A percentile compares a stretch with the other conserved stretches of the same genome.
Conservation (phyloP, 2,888 invertebrate genomes). For the Epinotia ramella region DNA sequence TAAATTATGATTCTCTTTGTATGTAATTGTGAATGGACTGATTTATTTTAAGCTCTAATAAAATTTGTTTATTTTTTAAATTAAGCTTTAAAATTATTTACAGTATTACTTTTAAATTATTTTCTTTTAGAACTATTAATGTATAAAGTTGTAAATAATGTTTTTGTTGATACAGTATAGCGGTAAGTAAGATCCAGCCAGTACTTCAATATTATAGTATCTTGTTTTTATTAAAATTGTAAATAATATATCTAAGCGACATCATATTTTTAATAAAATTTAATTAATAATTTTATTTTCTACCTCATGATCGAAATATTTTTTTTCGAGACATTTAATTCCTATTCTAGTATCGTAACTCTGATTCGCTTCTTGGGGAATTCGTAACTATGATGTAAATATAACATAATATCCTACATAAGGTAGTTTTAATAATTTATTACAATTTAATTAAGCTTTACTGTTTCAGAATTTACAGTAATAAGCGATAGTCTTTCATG, state of each 20-base stretch:
- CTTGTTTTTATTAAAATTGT: slow-evolving; percentile 52
- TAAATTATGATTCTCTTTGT: slow-evolving; percentile 36
- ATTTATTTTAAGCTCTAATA: slow-evolving; percentile 61
- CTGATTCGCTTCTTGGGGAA: slow-evolving; percentile 21
- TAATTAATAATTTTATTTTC: slow-evolving; percentile 70
- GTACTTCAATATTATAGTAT: slow-evolving; percentile 45
- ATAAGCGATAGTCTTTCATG: slow-evolving; percentile 11
- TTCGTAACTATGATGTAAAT: slow-evolving; percentile 52
- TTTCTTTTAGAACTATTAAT: slow-evolving; percentile 67
- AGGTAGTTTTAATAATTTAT: slow-evolving; percentile 71
- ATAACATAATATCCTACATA: slow-evolving; percentile 46
- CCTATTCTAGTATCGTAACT: slow-evolving; percentile 48
- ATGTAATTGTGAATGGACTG: slow-evolving; percentile 61
- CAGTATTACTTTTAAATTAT: slow-evolving; percentile 83
- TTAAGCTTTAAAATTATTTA: slow-evolving; percentile 82
- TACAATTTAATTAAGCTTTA: slow-evolving; percentile 79
- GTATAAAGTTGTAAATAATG: slow-evolving; percentile 80
- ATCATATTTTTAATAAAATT: slow-evolving; percentile 61
- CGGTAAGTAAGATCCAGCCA: slow-evolving; percentile 33
- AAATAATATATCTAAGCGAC: slow-evolving; percentile 54
- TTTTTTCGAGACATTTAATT: slow-evolving; percentile 54
- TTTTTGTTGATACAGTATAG: slow-evolving; percentile 63
- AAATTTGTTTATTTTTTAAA: slow-evolving; percentile 57
- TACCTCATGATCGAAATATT: slow-evolving; percentile 76
- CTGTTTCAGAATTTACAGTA: slow-evolving; percentile 44